Percentiles rank a stretch among this genome's conserved stretches.
Conservation (phyloP, 2,113 vertebrate genomes). For the Cololabis saira region DNA sequence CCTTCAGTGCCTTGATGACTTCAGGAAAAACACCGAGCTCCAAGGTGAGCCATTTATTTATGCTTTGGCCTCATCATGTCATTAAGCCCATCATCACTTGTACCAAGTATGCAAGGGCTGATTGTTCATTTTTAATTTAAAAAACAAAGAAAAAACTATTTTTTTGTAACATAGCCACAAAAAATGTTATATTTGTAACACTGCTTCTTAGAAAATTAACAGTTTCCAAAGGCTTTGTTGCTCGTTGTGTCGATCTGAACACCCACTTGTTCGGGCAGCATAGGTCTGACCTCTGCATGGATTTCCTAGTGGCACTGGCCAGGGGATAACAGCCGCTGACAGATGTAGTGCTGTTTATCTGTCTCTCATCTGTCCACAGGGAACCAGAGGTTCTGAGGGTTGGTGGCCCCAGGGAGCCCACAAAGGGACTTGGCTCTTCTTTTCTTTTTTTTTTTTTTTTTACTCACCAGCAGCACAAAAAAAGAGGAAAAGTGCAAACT, state of each 20-base stretch:
- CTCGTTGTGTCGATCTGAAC: background rate
- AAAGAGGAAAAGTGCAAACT: background rate
- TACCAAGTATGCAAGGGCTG: too few relatives aligned
- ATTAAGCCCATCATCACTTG: too few relatives aligned
- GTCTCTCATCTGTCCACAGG: constrained; percentile 18
- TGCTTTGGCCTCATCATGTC: too few relatives aligned
- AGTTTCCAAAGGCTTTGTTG: too few relatives aligned
- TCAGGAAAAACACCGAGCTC: constrained; percentile 84
- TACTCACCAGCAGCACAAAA: too few relatives aligned
- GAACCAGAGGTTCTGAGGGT: constrained; percentile 44
- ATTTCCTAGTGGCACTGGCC: constrained; percentile 33
- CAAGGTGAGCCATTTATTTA: constrained; percentile 79
- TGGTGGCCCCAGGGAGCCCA: constrained; percentile 30
- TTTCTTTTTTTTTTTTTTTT: background rate
- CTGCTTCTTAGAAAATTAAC: constrained; percentile 15
- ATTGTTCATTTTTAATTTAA: too few relatives aligned
- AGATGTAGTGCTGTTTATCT: constrained; percentile 47
- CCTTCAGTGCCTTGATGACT: constrained; percentile 91
- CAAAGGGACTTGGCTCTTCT: constrained; percentile 9
- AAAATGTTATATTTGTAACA: too few relatives aligned
- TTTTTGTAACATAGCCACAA: too few relatives aligned
- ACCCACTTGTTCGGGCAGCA: background rate
- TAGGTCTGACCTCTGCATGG: constrained; percentile 15
- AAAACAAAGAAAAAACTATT: too few relatives aligned
- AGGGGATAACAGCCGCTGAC: constrained; percentile 42